Base-by-base conservation (phyloP, 2,888 invertebrate genomes). In the Rhopalosiphum nymphaeae region DNA sequence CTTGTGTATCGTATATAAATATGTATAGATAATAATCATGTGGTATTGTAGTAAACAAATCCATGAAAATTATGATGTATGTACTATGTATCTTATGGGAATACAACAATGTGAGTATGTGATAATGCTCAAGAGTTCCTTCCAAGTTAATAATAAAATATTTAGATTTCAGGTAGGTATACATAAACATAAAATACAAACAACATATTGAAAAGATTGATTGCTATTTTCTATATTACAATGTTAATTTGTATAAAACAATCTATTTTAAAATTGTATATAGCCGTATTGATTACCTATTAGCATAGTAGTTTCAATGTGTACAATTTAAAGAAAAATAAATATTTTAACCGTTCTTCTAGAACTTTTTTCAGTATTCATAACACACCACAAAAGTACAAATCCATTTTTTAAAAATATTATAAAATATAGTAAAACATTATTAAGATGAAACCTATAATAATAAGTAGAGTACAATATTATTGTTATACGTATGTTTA, bases 1-100 rank as follows among this genome's bases (percentile, higher is more conserved):
- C 13, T 49, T 26, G 21, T 84, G 53, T 78, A 53, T 26, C 36
- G 53, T 78, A 25, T 44, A 53, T 16, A 29, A 84, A 91, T 44
- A 84, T 91, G 36, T 53, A 84, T 91, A 49, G 26, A 53, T 78
- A 78, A 78, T 36, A 61, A 89, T 44, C 29, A 61, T 44, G 57
- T 13, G 26, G 89, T 57, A 57, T 78, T 78, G 78, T 78, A 26
- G 78, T 78, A 78, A 78, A 78, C 36, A 78, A 78, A 78, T 78
- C 78, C 21, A 42, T 36, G 78, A 36, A 78, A 78, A 78, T 78
- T 78, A 78, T 78, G 36, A 78, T 78, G 21, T 42, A 78, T 36
- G 21, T 36, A 78, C 21, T 42, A 78, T 78, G 36, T 78, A 42
- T 78, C 36, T 78, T 36, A 36, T 78, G 78, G 78, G 78, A 78